phyloP scores from a whole-genome alignment of 2,113 vertebrate species.

The human (Homo sapiens) region GRCh38 chr14:95803001-95803500 shows the following conservation, averaged over 20 bases:
- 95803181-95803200: neutral
- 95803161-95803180: neutral
- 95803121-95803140: neutral
- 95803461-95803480: neutral
- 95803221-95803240: neutral
- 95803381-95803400: neutral
- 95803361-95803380: neutral
- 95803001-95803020: rapidly evolving
- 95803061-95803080: neutral
- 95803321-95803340: neutral
- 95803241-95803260: neutral
- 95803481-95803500: neutral
- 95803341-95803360: neutral
- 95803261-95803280: rapidly evolving
- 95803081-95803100: neutral
- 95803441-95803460: neutral
- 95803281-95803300: neutral
- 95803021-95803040: neutral
- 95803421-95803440: neutral
- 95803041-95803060: neutral
- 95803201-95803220: constrained; percentile 3
- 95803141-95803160: constrained; percentile 20
- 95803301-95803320: neutral
- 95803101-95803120: neutral
- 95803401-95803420: neutral